Evolutionary conservation across 2,888 invertebrate genomes (phyloP), one percentile per base, ranked within the genome.

Genomic region (Platerodrilus igneus): DNA sequence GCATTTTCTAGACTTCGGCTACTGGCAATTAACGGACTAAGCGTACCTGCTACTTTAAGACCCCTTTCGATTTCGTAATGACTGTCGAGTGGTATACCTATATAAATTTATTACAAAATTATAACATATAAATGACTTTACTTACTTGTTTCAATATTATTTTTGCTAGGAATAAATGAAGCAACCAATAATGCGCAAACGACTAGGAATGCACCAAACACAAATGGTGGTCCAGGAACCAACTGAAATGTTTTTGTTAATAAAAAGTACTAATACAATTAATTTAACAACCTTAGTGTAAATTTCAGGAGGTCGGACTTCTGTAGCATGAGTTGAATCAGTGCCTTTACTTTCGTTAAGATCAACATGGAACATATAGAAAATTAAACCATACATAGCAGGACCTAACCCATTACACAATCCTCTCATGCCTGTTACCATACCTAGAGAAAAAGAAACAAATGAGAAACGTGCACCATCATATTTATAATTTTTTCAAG

Each of bases 341-440:
- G 51, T 48, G 9, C 50, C 59, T 52, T 76, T 75, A 41, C 85
- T 83, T 55, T 86, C 88, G 65, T 92, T 93, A 61, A 99, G 75
- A 73, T 99, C 93, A 51, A 99, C 97, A 68, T 97, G 91, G 72
- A 97, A 99, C 61, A 97, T 75, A 73, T 95, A 99, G 74, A 99
- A 99, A 58, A 99, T 91, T 53, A 97, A 83, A 10, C 99, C 99
- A 67, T 93, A 99, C 78, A 99, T 86, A 25, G 99, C 99, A 0
- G 99, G 99, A 0, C 99, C 99, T 32, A 99, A 77, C 9, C 97
- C 97, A 65, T 96, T 95, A 64, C 99, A 99, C 31, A 99, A 78
- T 1, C 99, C 97, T 48, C 97, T 76, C 77, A 99, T 96, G 8
- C 99, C 99, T 0, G 99, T 99, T 32, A 99, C 92, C 82, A 99